A percentile compares a stretch with the other conserved stretches of the same genome.
These are phyloP conservation scores for Oxycera nigricornis DNA, from an alignment of 2,888 invertebrate genomes.

Conservation along the genomic window DNA sequence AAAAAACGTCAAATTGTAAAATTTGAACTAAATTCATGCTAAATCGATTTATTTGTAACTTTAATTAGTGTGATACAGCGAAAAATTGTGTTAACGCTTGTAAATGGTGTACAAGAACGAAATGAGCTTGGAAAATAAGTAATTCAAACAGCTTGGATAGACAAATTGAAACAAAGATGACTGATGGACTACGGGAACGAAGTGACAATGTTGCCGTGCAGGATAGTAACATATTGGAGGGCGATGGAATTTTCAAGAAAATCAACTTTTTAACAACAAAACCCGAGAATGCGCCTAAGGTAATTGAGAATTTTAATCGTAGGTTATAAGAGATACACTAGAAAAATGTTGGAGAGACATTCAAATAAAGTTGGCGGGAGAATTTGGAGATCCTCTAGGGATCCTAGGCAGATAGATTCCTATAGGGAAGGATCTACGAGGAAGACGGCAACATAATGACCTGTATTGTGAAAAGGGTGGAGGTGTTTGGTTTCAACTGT, in stretches of 20 bases:
- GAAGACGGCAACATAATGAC: too few species aligned
- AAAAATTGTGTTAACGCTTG: background rate
- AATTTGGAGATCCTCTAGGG: too few species aligned
- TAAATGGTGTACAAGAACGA: too few species aligned
- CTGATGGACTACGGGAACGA: slow-evolving; percentile 1
- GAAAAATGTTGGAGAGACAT: background rate
- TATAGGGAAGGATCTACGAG: too few species aligned
- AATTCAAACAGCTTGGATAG: background rate
- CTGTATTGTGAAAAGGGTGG: too few species aligned
- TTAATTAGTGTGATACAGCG: background rate
- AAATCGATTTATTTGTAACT: background rate
- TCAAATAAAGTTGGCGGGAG: background rate
- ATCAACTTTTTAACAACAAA: slow-evolving; percentile 60
- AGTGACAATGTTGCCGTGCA: slow-evolving; percentile 50
- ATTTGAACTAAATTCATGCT: slow-evolving; percentile 10
- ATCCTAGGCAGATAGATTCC: too few species aligned
- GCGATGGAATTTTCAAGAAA: slow-evolving; percentile 58
- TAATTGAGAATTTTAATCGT: too few species aligned
- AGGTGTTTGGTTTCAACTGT: too few species aligned
- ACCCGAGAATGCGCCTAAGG: slow-evolving; percentile 57
- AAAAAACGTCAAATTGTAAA: background rate
- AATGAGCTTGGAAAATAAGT: background rate
- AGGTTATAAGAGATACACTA: too few species aligned
- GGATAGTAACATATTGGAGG: slow-evolving; percentile 53
- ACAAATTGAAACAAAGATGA: background rate